These are phyloP conservation scores for Palaemon carinicauda DNA, from an alignment of 1,140 invertebrate species.

Conservation along the genomic window DNA sequence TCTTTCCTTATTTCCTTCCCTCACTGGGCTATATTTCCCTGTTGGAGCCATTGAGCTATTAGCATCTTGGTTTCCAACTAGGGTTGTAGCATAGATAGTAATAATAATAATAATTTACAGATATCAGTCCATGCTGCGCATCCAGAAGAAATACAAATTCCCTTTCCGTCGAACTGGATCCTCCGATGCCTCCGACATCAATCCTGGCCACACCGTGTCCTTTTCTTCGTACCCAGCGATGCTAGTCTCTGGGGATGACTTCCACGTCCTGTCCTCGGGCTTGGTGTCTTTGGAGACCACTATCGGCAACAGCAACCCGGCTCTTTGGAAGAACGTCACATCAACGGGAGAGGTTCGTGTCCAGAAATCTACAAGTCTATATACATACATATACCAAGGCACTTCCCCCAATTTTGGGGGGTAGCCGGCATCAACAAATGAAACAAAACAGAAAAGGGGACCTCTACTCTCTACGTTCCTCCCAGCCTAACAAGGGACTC, in stretches of 20 bases:
- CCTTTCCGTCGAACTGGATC: slow-evolving; percentile 73
- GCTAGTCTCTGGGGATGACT: slow-evolving; percentile 88
- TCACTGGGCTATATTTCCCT: too few relatives aligned
- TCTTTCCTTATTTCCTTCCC: too few relatives aligned
- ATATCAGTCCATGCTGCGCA: slow-evolving; percentile 85
- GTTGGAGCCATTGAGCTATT: too few relatives aligned
- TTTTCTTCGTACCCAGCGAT: slow-evolving; percentile 91
- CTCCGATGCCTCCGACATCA: slow-evolving; percentile 61
- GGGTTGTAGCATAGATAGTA: background rate
- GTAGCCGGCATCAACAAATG: too few relatives aligned
- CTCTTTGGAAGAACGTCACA: slow-evolving; percentile 71
- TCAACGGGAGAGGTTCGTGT: slow-evolving; percentile 66
- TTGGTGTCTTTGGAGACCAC: slow-evolving; percentile 78
- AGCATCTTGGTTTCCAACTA: too few relatives aligned
- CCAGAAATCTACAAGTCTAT: background rate
- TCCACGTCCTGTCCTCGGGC: slow-evolving; percentile 76
- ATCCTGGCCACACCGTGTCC: slow-evolving; percentile 75
- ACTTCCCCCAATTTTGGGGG: too few relatives aligned
- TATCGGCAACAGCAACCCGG: slow-evolving; percentile 75
- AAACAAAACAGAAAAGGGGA: too few relatives aligned
- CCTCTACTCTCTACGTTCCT: too few relatives aligned
- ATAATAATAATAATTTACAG: slow-evolving; percentile 63
- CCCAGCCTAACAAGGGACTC: too few relatives aligned
- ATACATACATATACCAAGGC: too few relatives aligned
- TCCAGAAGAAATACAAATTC: slow-evolving; percentile 90